Base-by-base conservation (phyloP, 2,888 invertebrate species). In the Acanthosoma haemorrhoidale region DNA sequence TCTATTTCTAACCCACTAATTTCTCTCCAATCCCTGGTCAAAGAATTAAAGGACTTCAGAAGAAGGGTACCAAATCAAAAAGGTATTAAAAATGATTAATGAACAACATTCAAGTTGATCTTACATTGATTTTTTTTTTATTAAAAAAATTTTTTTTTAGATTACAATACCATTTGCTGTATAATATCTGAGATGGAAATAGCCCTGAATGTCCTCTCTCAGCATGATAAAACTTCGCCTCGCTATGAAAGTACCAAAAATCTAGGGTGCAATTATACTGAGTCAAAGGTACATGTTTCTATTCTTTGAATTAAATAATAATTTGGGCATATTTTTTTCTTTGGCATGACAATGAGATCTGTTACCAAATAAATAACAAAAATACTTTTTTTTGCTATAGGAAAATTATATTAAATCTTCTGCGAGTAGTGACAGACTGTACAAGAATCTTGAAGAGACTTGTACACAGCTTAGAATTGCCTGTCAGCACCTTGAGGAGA, bases 151-250 rank as follows among this genome's bases (percentile, higher is more conserved):
- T 57, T 43, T 41, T 2, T 64, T 67, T 51, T 34, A 67, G 67
- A 32, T 4, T 25, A 39, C 13, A 39, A 25, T 39, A n/a, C 11
- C 9, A 32, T 67, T 4, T 43, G 4, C n/a, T 51, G 43, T 32
- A 67, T 67, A 15, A 67, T 67, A 15, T 67, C 67, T 21, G 67
- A 67, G 13, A 67, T 67, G 67, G 67, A 57, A 31, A 9, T 51
- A 34, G 67, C 67, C 51, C 18, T 67, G 29, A 41, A 41, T 21
- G 39, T 25, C 31, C 38, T 64, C 25, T 41, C 25, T 8, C 21
- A 51, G 29, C 51, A 51, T 25, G 29, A 25, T n/a, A 51, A 51
- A 25, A 21, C 51, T 51, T 43, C 25, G 1, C 25, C 43, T 43
- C 6, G 25, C 3, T n/a, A 25, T 4, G 13, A 51, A 5, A 21